Base-by-base conservation (phyloP, 2,113 vertebrate species). In the Pseudorasbora parva region DNA sequence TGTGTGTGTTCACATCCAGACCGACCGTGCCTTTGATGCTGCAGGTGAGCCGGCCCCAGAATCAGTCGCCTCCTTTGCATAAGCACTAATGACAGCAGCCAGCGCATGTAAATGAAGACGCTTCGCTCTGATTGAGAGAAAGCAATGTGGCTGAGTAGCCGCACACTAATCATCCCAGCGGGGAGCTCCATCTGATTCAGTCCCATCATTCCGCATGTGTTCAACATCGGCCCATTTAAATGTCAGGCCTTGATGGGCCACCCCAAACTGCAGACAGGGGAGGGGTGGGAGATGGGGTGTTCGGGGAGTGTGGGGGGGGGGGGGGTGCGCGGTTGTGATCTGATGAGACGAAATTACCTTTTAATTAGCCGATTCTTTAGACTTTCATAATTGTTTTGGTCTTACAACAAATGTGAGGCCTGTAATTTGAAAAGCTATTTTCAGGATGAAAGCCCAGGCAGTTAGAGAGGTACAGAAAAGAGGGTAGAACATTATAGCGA, bases 141-240 rank as follows among this genome's bases (percentile, higher is more conserved):
- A 75, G 86, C 93, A 89, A 56, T 89, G 94, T 94, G 75, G 62
- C 82, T 60, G 84, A 77, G 81, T 83, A 85, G 81, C 82, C 37
- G 93, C 91, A 92, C 95, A 93, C 94, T 95, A 97, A 97, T 97
- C 96, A 97, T 96, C 96, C 91, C 96, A 95, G 96, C 94, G 91
- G 95, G 96, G 94, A 93, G 95, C 95, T 92, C 88, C 78, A 84
- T 85, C 95, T 95, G 96, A 96, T 95, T 94, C 94, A 92, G 89
- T 92, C 96, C 95, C 95, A 95, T 95, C 95, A 97, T 96, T 95
- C 96, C 94, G 94, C 95, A 96, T 96, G 95, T 95, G 95, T 95
- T 95, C 94, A 96, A 96, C 94, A 96, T 95, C 95, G 94, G 94
- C 94, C 96, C 96, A 97, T 97, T 97, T 96, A 97, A 97, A 96